A percentile compares a stretch with the other conserved stretches of the same genome.
Evolutionary conservation across 1,140 invertebrate genomes (phyloP).

Genomic region (Apis florea): DNA sequence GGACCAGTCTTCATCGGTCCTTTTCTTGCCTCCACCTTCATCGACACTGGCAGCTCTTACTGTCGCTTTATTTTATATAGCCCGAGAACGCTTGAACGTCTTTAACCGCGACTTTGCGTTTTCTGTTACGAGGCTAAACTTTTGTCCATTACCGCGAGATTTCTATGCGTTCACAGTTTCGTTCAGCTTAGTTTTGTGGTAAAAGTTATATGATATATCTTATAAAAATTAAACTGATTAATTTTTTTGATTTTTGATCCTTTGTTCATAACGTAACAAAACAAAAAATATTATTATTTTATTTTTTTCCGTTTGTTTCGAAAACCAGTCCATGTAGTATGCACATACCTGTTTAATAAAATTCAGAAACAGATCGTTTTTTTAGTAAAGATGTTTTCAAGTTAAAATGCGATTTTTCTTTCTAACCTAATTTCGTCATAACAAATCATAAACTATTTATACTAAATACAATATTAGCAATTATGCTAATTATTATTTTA

Average conservation of each 20-base stretch:
- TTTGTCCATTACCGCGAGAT: conserved; percentile 12
- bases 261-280: not conserved
- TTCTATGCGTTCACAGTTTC: not conserved
- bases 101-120: conserved; percentile 37
- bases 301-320: not conserved
- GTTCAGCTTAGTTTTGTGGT: not conserved
- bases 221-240: not conserved
- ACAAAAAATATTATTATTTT: conserved; percentile 13
- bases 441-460: not conserved
- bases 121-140: conserved; percentile 26
- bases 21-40: conserved; percentile 32
- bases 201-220: conserved; percentile 23
- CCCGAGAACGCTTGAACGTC: conserved; percentile 23
- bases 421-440: conserved; percentile 1
- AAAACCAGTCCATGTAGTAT: conserved; percentile 31
- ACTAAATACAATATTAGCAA: not conserved
- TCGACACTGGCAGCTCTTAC: conserved; percentile 13
- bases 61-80: conserved; percentile 46
- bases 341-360: not conserved
- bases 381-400: not conserved
- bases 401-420: conserved; percentile 15
- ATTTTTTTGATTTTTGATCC: conserved; percentile 1
- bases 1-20: conserved; percentile 46
- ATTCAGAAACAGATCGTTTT: conserved; percentile 27
- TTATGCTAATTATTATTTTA: conserved; percentile 5